Evolutionary conservation across 2,113 vertebrate genomes (phyloP).

Genomic region (Pseudorectes ferrugineus): DNA sequence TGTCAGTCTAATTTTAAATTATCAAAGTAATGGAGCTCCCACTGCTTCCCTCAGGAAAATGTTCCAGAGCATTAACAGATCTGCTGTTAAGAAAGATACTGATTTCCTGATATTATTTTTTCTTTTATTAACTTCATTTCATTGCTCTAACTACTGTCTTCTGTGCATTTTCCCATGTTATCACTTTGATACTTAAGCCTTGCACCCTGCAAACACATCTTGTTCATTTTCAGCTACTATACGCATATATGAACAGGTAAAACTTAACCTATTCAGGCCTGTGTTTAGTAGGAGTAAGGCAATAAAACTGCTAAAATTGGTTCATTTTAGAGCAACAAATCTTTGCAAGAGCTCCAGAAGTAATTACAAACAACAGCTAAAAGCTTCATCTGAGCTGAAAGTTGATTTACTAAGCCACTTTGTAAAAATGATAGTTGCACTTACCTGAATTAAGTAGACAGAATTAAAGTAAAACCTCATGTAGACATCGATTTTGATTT

Average conservation of each 20-base stretch:
- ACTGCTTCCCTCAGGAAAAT: not conserved
- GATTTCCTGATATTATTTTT: not conserved
- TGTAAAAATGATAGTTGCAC: not conserved
- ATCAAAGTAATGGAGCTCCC: not conserved
- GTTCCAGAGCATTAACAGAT: not conserved
- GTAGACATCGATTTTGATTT: not conserved
- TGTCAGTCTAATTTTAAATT: slow-evolving; percentile 37
- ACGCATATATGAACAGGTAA: not conserved
- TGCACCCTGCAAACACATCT: not conserved
- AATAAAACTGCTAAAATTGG: not conserved
- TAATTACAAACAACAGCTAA: not conserved
- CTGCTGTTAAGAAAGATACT: not conserved
- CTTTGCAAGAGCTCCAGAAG: not conserved
- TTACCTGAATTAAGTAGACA: not conserved
- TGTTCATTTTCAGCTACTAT: not conserved
- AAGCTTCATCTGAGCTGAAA: not conserved
- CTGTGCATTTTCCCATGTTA: not conserved
- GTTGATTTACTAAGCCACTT: not conserved
- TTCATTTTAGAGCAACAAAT: not conserved
- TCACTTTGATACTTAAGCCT: not conserved
- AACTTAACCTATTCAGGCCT: not conserved
- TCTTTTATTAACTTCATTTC: slow-evolving; percentile 14
- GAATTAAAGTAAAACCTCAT: not conserved
- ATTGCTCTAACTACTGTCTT: not conserved
- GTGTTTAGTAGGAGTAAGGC: not conserved